Conservation (phyloP, 1,140 invertebrate species). For the Centruroides vittatus region DNA sequence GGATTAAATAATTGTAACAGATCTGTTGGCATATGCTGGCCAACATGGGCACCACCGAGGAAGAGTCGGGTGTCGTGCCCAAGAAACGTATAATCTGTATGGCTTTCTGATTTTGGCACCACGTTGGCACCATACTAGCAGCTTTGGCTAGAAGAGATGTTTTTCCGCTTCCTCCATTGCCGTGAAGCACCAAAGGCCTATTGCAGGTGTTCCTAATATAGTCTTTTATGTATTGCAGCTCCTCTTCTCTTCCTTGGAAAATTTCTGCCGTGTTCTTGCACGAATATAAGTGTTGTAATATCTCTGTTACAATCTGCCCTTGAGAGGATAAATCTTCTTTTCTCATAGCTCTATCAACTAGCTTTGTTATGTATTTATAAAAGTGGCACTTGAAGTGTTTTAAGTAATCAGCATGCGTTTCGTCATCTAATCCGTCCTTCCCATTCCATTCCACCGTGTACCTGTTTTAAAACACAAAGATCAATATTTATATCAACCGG, state of each 20-base stretch:
- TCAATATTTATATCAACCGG: background rate
- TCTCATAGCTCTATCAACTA: constrained; percentile 84
- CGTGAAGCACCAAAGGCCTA: constrained; percentile 84
- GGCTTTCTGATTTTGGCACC: constrained; percentile 40
- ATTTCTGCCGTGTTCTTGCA: constrained; percentile 93
- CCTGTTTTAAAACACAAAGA: constrained; percentile 30
- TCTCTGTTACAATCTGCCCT: constrained; percentile 87
- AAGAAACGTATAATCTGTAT: constrained; percentile 83
- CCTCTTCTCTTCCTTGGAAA: constrained; percentile 85
- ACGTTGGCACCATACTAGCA: constrained; percentile 48
- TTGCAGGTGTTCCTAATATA: constrained; percentile 73
- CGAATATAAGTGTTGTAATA: constrained; percentile 89
- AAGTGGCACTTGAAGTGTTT: constrained; percentile 92
- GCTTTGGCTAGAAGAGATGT: constrained; percentile 89
- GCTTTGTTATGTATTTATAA: constrained; percentile 82
- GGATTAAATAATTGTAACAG: constrained; percentile 74
- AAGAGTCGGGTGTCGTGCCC: constrained; percentile 93
- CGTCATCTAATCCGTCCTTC: constrained; percentile 77
- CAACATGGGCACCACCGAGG: constrained; percentile 79
- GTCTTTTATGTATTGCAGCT: constrained; percentile 58
- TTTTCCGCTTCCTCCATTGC: constrained; percentile 93
- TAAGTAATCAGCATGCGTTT: constrained; percentile 87
- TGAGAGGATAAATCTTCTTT: constrained; percentile 88
- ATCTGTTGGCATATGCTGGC: constrained; percentile 92
- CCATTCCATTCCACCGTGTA: constrained; percentile 96